A percentile compares a stretch with the other conserved stretches of the same genome.
Evolutionary conservation across 2,113 vertebrate species (phyloP).

Genomic region (Edolisoma coerulescens): DNA sequence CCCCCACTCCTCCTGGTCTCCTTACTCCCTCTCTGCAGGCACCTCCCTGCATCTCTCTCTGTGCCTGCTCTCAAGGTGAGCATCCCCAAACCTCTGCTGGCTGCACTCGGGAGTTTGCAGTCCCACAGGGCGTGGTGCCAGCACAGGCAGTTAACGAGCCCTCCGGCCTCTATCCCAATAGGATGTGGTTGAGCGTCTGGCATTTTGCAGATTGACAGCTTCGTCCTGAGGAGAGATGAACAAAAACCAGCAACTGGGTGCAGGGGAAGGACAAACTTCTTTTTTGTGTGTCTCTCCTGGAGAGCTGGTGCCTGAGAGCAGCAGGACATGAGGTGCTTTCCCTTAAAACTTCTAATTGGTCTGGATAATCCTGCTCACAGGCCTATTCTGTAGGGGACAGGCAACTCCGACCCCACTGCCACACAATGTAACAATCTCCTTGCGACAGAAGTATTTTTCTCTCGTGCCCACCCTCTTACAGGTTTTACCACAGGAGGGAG

Average conservation of each 20-base stretch:
- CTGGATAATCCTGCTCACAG: background rate
- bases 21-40: background rate
- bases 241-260: background rate
- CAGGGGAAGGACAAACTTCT: background rate
- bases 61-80: background rate
- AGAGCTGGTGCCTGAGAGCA: background rate
- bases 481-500: conserved; percentile 43
- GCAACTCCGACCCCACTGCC: background rate
- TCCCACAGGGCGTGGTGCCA: background rate
- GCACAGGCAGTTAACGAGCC: rapidly evolving
- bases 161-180: background rate
- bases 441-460: background rate
- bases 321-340: background rate
- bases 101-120: background rate
- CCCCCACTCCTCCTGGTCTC: background rate
- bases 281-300: background rate
- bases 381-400: background rate
- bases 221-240: background rate
- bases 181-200: rapidly evolving
- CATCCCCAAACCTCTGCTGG: background rate
- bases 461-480: background rate
- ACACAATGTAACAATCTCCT: background rate
- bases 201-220: background rate
- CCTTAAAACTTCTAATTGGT: background rate
- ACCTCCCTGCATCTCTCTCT: background rate